Evolutionary conservation across 2,888 invertebrate genomes (phyloP).

Genomic region (Aphodius sticticus): DNA sequence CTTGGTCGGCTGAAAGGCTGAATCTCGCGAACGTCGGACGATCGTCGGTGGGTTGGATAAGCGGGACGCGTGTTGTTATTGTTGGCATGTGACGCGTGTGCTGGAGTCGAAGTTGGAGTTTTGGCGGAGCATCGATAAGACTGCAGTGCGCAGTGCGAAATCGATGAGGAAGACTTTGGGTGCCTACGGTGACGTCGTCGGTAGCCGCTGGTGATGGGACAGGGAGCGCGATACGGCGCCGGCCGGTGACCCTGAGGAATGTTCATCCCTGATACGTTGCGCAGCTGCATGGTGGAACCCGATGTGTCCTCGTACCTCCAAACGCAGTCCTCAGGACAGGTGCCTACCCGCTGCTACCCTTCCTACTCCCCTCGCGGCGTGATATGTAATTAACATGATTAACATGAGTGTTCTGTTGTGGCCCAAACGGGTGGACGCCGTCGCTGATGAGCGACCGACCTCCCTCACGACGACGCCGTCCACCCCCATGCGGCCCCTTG

Average conservation of each 20-base stretch:
- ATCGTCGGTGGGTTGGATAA: conserved; percentile 34
- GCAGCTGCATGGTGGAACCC: conserved; percentile 95
- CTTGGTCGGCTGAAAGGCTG: conserved; percentile 27
- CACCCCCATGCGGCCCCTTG: conserved; percentile 42
- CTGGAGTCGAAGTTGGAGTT: conserved; percentile 30
- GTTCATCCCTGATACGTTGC: conserved; percentile 93
- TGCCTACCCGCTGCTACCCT: conserved; percentile 70
- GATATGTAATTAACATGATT: conserved; percentile 64
- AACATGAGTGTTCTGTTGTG: conserved; percentile 61
- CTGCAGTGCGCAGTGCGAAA: conserved; percentile 53
- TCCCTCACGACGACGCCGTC: conserved; percentile 44
- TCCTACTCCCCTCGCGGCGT: conserved; percentile 61
- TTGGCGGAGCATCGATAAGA: conserved; percentile 38
- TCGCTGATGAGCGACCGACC: conserved; percentile 42
- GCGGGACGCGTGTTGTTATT: conserved; percentile 39
- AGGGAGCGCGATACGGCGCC: conserved; percentile 55
- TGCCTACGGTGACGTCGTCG: conserved; percentile 42
- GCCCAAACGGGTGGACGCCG: conserved; percentile 46
- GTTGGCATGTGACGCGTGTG: conserved; percentile 45
- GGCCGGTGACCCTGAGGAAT: conserved; percentile 67
- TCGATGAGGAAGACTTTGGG: conserved; percentile 50
- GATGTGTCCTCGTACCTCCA: conserved; percentile 94
- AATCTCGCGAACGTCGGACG: not conserved
- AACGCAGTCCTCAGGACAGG: conserved; percentile 95
- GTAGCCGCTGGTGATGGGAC: conserved; percentile 53